These are phyloP conservation scores for Alouatta palliata DNA, from an alignment of 2,113 vertebrate species.

Conservation along the genomic window DNA sequence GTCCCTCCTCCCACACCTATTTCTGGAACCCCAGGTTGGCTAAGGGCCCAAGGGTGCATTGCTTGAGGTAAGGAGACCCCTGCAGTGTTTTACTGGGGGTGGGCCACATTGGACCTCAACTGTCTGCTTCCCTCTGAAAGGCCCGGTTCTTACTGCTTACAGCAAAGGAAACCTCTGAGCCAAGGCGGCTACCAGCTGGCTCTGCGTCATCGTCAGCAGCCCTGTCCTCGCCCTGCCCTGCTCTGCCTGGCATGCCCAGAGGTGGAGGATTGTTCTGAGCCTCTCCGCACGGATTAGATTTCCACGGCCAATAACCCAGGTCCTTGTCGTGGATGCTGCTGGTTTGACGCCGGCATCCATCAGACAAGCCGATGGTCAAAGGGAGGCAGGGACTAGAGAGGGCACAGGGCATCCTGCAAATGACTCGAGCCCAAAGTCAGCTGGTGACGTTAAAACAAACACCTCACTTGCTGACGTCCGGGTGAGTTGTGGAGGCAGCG, in stretches of 20 bases:
- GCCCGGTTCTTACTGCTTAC: accelerated
- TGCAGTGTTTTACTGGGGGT: background rate
- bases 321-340: background rate
- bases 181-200: too few relatives aligned
- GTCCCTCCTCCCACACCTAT: background rate
- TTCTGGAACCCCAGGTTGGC: background rate
- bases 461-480: background rate
- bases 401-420: background rate
- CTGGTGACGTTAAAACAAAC: too few relatives aligned
- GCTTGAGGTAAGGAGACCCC: accelerated
- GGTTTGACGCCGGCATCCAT: background rate
- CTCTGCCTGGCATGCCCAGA: too few relatives aligned
- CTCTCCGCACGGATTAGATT: background rate
- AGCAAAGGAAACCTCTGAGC: too few relatives aligned
- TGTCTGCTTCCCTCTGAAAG: accelerated
- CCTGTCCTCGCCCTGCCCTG: too few relatives aligned
- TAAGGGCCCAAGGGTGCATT: background rate
- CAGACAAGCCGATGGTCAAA: too few relatives aligned
- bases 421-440: background rate
- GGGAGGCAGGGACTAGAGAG: background rate
- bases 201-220: too few relatives aligned
- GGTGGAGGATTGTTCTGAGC: background rate
- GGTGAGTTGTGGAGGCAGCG: background rate
- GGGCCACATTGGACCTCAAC: accelerated
- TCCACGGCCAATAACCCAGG: too few relatives aligned